Evolutionary conservation across 2,113 vertebrate genomes (phyloP).

Genomic region (Origma solitaria): DNA sequence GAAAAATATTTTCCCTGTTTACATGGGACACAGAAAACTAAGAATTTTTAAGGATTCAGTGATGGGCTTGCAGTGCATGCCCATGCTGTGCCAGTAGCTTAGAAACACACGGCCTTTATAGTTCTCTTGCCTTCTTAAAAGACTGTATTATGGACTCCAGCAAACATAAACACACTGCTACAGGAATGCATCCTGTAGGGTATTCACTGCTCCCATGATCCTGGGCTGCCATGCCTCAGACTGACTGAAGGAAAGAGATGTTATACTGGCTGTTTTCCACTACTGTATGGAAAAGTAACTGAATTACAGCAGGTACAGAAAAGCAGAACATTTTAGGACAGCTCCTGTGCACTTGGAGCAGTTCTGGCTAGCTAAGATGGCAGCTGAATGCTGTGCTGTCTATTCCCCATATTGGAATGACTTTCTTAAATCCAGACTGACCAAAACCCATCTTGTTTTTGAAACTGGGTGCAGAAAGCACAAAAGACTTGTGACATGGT

Average conservation of each 20-base stretch:
- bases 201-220: background rate
- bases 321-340: background rate
- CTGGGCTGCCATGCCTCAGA: accelerated
- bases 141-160: background rate
- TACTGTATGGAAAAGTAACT: accelerated
- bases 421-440: background rate
- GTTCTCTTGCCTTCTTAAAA: background rate
- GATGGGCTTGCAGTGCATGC: background rate
- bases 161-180: background rate
- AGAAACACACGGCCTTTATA: background rate
- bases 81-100: background rate
- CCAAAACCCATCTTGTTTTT: background rate
- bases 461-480: background rate
- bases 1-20: background rate
- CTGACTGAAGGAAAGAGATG: too few species aligned
- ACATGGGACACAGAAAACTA: background rate
- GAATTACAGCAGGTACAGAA: background rate
- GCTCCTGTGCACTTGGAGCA: too few species aligned
- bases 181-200: background rate
- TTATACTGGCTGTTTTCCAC: accelerated
- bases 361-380: background rate
- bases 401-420: background rate
- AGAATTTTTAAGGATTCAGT: background rate
- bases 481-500: too few species aligned
- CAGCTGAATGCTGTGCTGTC: background rate